Base-by-base conservation (phyloP, 2,888 invertebrate genomes). In the Clitarchus hookeri region DNA sequence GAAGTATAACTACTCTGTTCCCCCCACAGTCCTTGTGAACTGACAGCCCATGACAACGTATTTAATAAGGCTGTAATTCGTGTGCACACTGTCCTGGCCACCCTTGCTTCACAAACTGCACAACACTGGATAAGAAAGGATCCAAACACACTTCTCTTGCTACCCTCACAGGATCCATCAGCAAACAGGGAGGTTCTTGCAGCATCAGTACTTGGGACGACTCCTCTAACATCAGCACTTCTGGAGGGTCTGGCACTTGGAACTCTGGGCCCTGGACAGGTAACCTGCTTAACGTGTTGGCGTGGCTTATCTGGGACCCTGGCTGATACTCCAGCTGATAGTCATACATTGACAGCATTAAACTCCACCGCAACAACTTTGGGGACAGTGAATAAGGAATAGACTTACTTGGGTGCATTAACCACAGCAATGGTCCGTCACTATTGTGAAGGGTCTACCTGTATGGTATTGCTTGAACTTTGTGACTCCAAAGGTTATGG, bases 381-480 rank as follows among this genome's bases (percentile, higher is more conserved):
- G 86, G 86, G 6, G 86, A 84, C 16, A 83, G 6, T 6, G 84
- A 23, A n/a, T 86, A 13, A 13, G 88, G 88, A 8, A 87, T 88
- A 44, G 84, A 53, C 85, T 85, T 89, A 44, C 87, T 84, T 12
- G 88, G 87, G 44, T 88, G 86, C 53, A 90, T 88, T 25, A 90
- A 89, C 12, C 88, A 86, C 82, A 87, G 84, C 19, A 89, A 84
- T 88, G 87, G 85, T 90, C 65, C 0, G 65, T 65, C n/a, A 65
- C 65, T 16, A 65, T 65, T 8, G 6, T 6, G 65, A 65, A 65
- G 1, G 65, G 2, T 65, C 65, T 65, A 23, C 65, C 12, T n/a
- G n/a, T n/a, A 16, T 11, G 65, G 6, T 65, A 65, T 65, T 65
- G 65, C 19, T 65, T 65, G 65, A 65, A 65, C 6, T 65, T 65